Evolutionary conservation across 2,113 vertebrate species (phyloP).

Genomic region (Ursus arctos): DNA sequence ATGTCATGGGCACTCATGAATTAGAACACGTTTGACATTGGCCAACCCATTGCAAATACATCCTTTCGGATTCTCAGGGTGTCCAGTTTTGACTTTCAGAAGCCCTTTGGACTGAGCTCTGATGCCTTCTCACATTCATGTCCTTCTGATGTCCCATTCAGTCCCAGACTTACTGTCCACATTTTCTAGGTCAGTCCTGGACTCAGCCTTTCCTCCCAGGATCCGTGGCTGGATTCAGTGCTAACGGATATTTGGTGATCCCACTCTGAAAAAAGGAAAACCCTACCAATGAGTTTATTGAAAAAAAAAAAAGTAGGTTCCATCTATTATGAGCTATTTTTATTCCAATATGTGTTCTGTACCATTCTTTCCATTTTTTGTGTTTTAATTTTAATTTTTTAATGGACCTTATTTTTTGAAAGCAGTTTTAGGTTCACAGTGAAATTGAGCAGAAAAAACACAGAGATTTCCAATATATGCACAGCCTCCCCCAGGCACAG

Average conservation of each 20-base stretch:
- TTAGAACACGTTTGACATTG: not conserved
- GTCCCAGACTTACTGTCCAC: not conserved
- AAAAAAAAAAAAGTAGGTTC: not conserved
- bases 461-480: not conserved
- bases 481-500: not conserved
- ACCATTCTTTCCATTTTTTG: not conserved
- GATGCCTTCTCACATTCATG: not conserved
- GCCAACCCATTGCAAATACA: not conserved
- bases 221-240: not conserved
- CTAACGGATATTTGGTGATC: not conserved
- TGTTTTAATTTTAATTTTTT: not conserved
- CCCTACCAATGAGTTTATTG: not conserved
- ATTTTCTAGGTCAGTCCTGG: not conserved
- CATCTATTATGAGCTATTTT: not conserved
- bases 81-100: not conserved
- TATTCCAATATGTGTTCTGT: not conserved
- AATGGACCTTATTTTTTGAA: not conserved
- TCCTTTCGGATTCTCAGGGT: not conserved
- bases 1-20: not conserved
- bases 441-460: not conserved
- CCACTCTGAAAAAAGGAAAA: not conserved
- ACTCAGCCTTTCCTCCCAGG: not conserved
- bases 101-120: not conserved
- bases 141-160: not conserved
- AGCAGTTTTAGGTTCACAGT: not conserved